Base-by-base conservation (phyloP, 2,888 invertebrate species). In the Drosophila diplacantha region DNA sequence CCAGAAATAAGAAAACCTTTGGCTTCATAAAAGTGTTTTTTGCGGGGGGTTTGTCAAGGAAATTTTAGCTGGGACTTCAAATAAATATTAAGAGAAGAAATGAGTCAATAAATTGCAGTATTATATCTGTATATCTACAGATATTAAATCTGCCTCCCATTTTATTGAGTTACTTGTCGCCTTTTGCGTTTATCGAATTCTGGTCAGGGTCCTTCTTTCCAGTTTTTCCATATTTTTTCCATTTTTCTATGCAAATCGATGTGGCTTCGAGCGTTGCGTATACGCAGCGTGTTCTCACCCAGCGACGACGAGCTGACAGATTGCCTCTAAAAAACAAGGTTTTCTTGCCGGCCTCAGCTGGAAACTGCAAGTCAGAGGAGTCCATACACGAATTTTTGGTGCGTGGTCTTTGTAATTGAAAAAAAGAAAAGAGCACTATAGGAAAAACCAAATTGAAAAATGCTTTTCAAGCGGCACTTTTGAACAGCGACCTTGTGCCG, bases 341-440 rank as follows among this genome's bases (percentile, higher is more conserved):
- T n/a, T 43, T 14, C 16, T 44, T 22, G 3, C 4, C 22, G 22
- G 22, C 22, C 22, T 22, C 32, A 29, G 14, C 12, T 31, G 20
- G 39, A 71, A 71, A 61, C 43, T 80, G 75, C 75, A 80, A 75
- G 81, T 75, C 75, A 75, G 50, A 47, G 22, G 71, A 76, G 81
- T 71, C 81, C 73, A 32, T 43, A 54, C 37, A 52, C 31, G 16
- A 37, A 44, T 54, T 62, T 68, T 58, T 47, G 69, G 67, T 69
- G 70, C 69, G 69, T 68, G 65, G 63, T 69, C 46, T 57, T 50
- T 71, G 70, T 73, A 73, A 73, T 66, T 73, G 58, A 72, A 65
- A 37, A 18, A 16, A 35, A 31, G 14, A 31, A 34, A 6, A 35
- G 11, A 35, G 32, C 20, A 38, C 38, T 38, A 41, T 46, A 51